A percentile compares a stretch with the other conserved stretches of the same genome.
Conservation (phyloP, 1,140 invertebrate genomes). For the Orussus abietinus region DNA sequence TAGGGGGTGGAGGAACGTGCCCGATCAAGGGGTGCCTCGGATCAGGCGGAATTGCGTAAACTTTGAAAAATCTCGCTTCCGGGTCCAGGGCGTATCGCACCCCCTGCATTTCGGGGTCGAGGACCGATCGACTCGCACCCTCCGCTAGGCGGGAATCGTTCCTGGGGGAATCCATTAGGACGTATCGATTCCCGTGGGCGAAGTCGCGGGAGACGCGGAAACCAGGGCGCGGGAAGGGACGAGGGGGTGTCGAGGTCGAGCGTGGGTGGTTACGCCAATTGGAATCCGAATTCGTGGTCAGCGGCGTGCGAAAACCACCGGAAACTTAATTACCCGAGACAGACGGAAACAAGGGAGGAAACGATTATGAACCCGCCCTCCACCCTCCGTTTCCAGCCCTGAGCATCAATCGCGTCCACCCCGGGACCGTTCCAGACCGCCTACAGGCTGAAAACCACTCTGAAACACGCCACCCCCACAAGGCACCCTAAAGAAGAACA, state of each 20-base stretch:
- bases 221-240: not conserved
- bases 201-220: not conserved
- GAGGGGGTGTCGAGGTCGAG: slow-evolving; percentile 1
- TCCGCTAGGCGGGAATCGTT: slow-evolving; percentile 13
- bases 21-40: no score
- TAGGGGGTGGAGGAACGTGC: no score
- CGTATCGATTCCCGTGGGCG: no score
- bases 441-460: no score
- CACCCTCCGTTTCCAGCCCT: no score
- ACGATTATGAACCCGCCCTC: no score
- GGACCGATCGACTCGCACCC: slow-evolving; percentile 8
- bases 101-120: slow-evolving; percentile 4
- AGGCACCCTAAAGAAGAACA: no score
- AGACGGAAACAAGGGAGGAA: slow-evolving; percentile 29
- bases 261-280: slow-evolving; percentile 32
- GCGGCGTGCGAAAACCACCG: slow-evolving; percentile 39
- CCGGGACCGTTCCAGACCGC: no score
- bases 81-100: slow-evolving; percentile 10
- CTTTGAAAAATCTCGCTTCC: slow-evolving; percentile 22
- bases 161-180: no score
- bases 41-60: slow-evolving; percentile 18
- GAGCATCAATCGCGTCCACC: no score
- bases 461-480: no score
- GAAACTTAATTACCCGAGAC: slow-evolving; percentile 47
- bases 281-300: slow-evolving; percentile 26